Percentiles rank a stretch among this genome's conserved stretches.
Conservation (phyloP, 2,888 invertebrate genomes). For the Trisateles emortualis region DNA sequence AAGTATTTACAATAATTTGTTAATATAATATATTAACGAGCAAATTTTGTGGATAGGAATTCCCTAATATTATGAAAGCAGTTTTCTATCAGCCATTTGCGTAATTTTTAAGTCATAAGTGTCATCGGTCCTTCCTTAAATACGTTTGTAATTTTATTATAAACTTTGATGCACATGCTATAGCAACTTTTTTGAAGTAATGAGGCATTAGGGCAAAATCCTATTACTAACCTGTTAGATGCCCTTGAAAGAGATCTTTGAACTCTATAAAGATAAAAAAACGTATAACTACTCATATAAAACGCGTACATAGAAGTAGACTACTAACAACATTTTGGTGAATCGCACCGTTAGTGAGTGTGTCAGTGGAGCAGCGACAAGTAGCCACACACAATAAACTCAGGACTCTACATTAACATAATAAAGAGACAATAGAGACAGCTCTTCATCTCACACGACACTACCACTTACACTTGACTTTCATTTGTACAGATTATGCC, state of each 20-base stretch:
- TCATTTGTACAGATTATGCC: slow-evolving; percentile 11
- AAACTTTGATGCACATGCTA: too few relatives aligned
- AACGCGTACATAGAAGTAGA: background rate
- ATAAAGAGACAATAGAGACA: slow-evolving; percentile 20
- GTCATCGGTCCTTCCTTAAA: too few relatives aligned
- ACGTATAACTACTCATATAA: background rate
- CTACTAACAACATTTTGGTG: background rate
- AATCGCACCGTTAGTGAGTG: slow-evolving; percentile 22
- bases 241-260: slow-evolving; percentile 12
- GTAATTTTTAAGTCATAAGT: too few relatives aligned
- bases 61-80: too few relatives aligned
- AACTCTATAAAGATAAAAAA: slow-evolving; percentile 2
- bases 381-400: slow-evolving; percentile 24
- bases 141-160: too few relatives aligned
- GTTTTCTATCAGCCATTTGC: too few relatives aligned
- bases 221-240: too few relatives aligned
- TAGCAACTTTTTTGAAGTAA: too few relatives aligned
- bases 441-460: background rate
- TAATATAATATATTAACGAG: too few relatives aligned
- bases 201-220: too few relatives aligned
- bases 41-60: too few relatives aligned
- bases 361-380: slow-evolving; percentile 50
- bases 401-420: slow-evolving; percentile 44
- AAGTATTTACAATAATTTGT: too few relatives aligned
- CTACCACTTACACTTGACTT: background rate